Conservation (phyloP, 2,113 vertebrate species). For the Dendrocopos noguchii region DNA sequence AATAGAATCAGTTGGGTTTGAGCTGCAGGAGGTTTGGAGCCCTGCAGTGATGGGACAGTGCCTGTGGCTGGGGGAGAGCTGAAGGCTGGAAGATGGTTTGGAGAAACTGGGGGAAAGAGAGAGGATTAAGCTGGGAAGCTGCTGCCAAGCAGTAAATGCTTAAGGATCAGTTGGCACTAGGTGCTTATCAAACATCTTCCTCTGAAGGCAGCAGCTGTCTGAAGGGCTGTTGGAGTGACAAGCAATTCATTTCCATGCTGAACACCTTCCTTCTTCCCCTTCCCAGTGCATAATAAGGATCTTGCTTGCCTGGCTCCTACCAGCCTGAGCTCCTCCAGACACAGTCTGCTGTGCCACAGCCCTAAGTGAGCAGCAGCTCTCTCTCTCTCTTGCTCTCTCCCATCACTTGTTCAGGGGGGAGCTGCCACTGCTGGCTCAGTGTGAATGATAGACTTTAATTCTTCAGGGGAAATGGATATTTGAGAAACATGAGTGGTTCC, state of each 20-base stretch:
- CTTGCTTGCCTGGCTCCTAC: not conserved
- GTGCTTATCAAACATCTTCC: not conserved
- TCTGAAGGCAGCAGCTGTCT: not conserved
- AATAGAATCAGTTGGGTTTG: not conserved
- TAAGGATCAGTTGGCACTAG: not conserved
- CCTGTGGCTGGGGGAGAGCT: not conserved
- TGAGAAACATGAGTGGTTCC: slow-evolving; percentile 44
- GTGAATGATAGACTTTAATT: slow-evolving; percentile 21
- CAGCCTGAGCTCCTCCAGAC: not conserved
- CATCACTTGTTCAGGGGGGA: not conserved
- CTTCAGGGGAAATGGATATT: slow-evolving; percentile 47
- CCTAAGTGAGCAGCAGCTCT: not conserved
- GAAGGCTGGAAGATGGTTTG: not conserved
- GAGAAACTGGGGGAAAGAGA: slow-evolving; percentile 35
- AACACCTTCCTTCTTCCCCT: not conserved
- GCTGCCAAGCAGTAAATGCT: slow-evolving; percentile 34
- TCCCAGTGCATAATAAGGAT: not conserved
- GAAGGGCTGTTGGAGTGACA: not conserved
- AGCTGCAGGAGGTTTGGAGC: not conserved
- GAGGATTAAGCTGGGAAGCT: slow-evolving; percentile 40
- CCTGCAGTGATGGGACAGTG: not conserved
- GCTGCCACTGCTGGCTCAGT: slow-evolving; percentile 10
- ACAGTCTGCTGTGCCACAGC: not conserved
- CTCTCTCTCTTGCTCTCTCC: not conserved
- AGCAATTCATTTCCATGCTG: not conserved